These are phyloP conservation scores for Notodonta dromedarius DNA, from an alignment of 2,888 invertebrate species.

Conservation along the genomic window DNA sequence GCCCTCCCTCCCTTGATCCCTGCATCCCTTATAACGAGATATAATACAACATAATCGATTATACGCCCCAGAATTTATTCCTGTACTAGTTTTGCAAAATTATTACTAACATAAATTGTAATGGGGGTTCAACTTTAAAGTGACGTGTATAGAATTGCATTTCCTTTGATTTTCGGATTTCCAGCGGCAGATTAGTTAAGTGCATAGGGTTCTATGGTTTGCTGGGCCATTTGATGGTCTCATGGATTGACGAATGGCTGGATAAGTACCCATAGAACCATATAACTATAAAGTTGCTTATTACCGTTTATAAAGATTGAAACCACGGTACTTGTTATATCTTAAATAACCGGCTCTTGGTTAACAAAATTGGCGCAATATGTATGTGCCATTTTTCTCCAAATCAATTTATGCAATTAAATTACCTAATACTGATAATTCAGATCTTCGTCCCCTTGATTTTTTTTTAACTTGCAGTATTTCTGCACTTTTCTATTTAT, in stretches of 20 bases:
- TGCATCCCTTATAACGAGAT: conserved; percentile 59
- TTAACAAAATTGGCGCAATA: too few species aligned
- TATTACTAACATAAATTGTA: conserved; percentile 8
- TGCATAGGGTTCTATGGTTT: conserved; percentile 49
- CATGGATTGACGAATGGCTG: conserved; percentile 30
- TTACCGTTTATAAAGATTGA: too few species aligned
- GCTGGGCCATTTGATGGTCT: conserved; percentile 63
- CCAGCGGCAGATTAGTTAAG: conserved; percentile 19
- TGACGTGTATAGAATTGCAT: conserved; percentile 21
- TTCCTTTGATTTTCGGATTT: conserved; percentile 17
- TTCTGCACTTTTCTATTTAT: too few species aligned
- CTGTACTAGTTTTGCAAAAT: conserved; percentile 39
- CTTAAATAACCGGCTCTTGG: too few species aligned
- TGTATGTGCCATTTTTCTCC: too few species aligned
- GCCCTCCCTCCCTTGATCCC: conserved; percentile 29
- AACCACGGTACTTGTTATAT: too few species aligned
- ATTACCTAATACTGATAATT: too few species aligned
- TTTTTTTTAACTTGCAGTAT: too few species aligned
- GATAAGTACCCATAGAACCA: conserved; percentile 22
- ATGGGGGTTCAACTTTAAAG: conserved; percentile 12
- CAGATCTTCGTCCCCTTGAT: too few species aligned
- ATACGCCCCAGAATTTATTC: conserved; percentile 68
- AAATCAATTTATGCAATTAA: too few species aligned
- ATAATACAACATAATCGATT: conserved; percentile 74
- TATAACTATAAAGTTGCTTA: too few species aligned